Evolutionary conservation across 2,888 invertebrate genomes (phyloP).

Genomic region (Oeneis ivallda): DNA sequence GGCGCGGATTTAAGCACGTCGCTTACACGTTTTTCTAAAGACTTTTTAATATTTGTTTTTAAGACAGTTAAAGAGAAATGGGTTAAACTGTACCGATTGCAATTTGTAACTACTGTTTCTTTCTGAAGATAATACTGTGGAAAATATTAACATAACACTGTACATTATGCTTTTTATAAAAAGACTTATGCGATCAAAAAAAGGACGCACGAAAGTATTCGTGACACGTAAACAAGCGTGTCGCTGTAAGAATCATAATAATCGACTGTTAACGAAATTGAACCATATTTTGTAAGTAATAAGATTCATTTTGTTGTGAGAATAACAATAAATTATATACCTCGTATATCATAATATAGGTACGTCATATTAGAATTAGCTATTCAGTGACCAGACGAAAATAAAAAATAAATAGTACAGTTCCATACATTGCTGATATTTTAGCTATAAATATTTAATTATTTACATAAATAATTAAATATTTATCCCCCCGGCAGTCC

Average conservation of each 20-base stretch:
- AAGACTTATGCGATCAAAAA: constrained; percentile 46
- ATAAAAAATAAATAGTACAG: background rate
- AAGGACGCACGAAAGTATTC: constrained; percentile 69
- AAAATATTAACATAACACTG: background rate
- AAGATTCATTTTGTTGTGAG: background rate
- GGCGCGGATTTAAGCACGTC: too few species aligned
- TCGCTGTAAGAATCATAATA: constrained; percentile 38
- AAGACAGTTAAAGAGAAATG: too few species aligned
- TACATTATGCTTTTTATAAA: background rate
- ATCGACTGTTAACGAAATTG: constrained; percentile 1
- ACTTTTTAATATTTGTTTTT: too few species aligned
- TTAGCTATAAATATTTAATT: too few species aligned
- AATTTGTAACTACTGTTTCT: too few species aligned
- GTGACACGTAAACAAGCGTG: constrained; percentile 65
- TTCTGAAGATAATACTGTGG: background rate
- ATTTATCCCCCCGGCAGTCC: too few species aligned
- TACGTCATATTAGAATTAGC: background rate
- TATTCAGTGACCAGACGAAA: background rate
- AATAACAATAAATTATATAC: background rate
- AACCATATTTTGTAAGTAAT: background rate
- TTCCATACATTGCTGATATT: too few species aligned
- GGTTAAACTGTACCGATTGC: too few species aligned
- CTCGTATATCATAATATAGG: too few species aligned
- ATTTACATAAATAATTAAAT: too few species aligned
- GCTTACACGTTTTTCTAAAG: too few species aligned